Evolutionary conservation across 2,888 invertebrate genomes (phyloP), one percentile per base, ranked within the genome.

Genomic region (Hedya salicella): DNA sequence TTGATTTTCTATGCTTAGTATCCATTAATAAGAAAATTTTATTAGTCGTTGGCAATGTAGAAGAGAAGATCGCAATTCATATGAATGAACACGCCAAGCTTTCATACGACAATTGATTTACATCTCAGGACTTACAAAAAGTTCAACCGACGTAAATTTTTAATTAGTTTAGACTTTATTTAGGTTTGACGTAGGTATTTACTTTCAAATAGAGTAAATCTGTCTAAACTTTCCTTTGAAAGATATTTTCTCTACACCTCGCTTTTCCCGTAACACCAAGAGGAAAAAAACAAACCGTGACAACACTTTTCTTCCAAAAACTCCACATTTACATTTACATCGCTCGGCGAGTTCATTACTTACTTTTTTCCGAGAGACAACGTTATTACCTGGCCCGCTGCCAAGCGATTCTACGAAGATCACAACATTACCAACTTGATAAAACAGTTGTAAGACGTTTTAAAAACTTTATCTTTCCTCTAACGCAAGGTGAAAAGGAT

Each of bases 361-460:
- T 25, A 64, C 59, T 66, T 60, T 64, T 65, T 60, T 66, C 61
- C 39, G 49, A 48, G 59, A 59, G 57, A 59, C 64, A 64, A 60
- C 65, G 42, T 61, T 54, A 54, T 32, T 54, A 32, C 21, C 30
- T 66, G 66, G 66, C 60, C 3, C 1, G 30, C 9, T 21, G 53
- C 66, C 66, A 66, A 19, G 9, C 40, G 54, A 46, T 66, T 61
- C 66, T 61, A 49, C 61, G 60, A 66, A 66, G 48, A 54, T 39
- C 17, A 49, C 3, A 30, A 16, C 13, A 54, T 56, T 49, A 54
- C 46, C 48, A 63, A 63, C 48, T 54, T 40, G 30, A 25, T 3
- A 14, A 48, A 13, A 62, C 36, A 16, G 3, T 16, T 40, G n/a
- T n/a, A n/a, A 30, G 46, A 44, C n/a, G 1, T 16, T 19, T 11